Conservation (phyloP, 1,140 invertebrate genomes). For the Geopemphigus sp. region DNA sequence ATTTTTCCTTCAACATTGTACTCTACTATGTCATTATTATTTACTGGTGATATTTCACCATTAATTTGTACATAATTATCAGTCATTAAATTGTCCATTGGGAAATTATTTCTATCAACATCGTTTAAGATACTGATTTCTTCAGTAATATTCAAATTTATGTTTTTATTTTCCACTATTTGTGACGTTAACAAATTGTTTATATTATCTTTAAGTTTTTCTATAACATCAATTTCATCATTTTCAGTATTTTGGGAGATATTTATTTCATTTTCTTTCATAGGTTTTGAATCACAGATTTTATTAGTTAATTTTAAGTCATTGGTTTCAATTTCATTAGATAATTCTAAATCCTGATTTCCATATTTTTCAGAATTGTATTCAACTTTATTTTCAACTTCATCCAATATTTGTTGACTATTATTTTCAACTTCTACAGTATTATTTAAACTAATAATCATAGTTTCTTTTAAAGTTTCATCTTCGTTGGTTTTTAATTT, state of each 20-base stretch:
- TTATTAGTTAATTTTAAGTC: not conserved
- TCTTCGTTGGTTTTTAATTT: not conserved
- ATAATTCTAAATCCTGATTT: conserved; percentile 31
- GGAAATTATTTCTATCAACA: conserved; percentile 12
- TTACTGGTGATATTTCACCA: not conserved
- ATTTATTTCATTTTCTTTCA: not conserved
- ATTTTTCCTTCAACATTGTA: not conserved
- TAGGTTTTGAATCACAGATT: not conserved
- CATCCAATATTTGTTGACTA: conserved; percentile 44
- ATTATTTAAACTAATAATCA: not conserved
- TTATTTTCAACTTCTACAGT: not conserved
- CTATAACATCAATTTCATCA: not conserved
- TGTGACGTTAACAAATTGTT: not conserved
- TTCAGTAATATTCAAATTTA: conserved; percentile 40
- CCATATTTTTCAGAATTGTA: conserved; percentile 48
- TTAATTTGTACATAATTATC: conserved; percentile 24
- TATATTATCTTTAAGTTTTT: not conserved
- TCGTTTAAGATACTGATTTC: conserved; percentile 50
- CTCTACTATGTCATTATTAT: not conserved
- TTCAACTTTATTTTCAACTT: conserved; percentile 48
- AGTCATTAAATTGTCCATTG: not conserved
- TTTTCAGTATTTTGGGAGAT: too few species aligned
- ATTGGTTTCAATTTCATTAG: not conserved
- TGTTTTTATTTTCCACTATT: not conserved
- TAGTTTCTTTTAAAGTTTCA: not conserved